A percentile compares a stretch with the other conserved stretches of the same genome.
Evolutionary conservation across 1,140 invertebrate species (phyloP).

Genomic region (Linepithema humile): DNA sequence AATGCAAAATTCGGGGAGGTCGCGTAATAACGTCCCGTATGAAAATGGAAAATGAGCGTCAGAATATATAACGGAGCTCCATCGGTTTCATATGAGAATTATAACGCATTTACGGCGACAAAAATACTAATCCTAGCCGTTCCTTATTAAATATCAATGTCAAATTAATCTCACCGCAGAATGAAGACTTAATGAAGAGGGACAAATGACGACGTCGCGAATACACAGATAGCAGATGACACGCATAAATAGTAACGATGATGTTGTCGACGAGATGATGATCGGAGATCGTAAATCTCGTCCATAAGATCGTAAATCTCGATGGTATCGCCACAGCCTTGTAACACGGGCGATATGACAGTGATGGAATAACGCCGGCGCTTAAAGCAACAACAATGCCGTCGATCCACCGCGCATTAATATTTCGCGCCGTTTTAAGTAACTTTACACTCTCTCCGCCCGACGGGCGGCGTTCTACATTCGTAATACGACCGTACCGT

Average conservation of each 20-base stretch:
- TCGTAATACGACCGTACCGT: not conserved
- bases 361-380: not conserved
- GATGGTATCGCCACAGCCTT: not conserved
- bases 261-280: slow-evolving; percentile 8
- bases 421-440: slow-evolving; percentile 36
- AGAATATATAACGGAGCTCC: not conserved
- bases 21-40: not conserved
- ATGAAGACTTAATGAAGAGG: not conserved
- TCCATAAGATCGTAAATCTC: slow-evolving; percentile 42
- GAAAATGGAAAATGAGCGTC: not conserved
- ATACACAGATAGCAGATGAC: not conserved
- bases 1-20: not conserved
- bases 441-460: slow-evolving; percentile 19
- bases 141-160: not conserved
- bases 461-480: not conserved
- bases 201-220: slow-evolving; percentile 1
- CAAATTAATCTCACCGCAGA: not conserved
- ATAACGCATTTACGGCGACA: not conserved
- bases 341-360: not conserved
- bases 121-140: not conserved
- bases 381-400: slow-evolving; percentile 19
- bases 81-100: not conserved
- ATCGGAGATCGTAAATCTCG: no score
- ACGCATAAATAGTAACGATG: slow-evolving; percentile 12
- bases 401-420: slow-evolving; percentile 14